A percentile compares a stretch with the other conserved stretches of the same genome.
Conservation (phyloP, 2,888 invertebrate species). For the Apamea monoglypha region DNA sequence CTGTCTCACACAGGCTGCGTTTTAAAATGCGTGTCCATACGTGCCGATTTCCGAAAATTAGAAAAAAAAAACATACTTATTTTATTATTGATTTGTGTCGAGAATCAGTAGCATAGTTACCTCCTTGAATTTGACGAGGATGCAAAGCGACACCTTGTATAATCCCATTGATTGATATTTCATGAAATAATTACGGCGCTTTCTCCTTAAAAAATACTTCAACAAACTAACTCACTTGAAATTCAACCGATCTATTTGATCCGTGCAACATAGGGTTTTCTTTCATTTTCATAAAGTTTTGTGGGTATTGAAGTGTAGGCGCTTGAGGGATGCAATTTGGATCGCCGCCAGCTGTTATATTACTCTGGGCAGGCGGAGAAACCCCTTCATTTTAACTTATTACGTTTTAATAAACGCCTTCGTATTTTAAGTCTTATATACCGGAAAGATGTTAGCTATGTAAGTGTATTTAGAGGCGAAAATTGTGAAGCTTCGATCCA, state of each 20-base stretch:
- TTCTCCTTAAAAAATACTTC: slow-evolving; percentile 1
- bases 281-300: slow-evolving; percentile 84
- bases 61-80: too few relatives aligned
- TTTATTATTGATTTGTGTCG: too few relatives aligned
- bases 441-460: slow-evolving; percentile 20
- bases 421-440: slow-evolving; percentile 32
- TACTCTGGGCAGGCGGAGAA: slow-evolving; percentile 68
- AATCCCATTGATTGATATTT: not conserved
- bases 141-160: too few relatives aligned
- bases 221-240: not conserved
- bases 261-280: slow-evolving; percentile 61
- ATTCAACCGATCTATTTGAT: slow-evolving; percentile 25
- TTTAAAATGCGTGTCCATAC: too few relatives aligned
- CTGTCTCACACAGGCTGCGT: too few relatives aligned
- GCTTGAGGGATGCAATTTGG: slow-evolving; percentile 78
- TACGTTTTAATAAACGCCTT: slow-evolving; percentile 78
- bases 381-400: slow-evolving; percentile 79
- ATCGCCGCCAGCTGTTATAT: slow-evolving; percentile 77
- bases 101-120: too few relatives aligned
- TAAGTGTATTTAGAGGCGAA: not conserved
- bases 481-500: not conserved
- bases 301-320: slow-evolving; percentile 81
- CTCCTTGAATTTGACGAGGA: too few relatives aligned
- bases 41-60: too few relatives aligned
- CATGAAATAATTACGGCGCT: not conserved